Evolutionary conservation across 2,113 vertebrate species (phyloP).

Genomic region (Eudorcas thomsonii): DNA sequence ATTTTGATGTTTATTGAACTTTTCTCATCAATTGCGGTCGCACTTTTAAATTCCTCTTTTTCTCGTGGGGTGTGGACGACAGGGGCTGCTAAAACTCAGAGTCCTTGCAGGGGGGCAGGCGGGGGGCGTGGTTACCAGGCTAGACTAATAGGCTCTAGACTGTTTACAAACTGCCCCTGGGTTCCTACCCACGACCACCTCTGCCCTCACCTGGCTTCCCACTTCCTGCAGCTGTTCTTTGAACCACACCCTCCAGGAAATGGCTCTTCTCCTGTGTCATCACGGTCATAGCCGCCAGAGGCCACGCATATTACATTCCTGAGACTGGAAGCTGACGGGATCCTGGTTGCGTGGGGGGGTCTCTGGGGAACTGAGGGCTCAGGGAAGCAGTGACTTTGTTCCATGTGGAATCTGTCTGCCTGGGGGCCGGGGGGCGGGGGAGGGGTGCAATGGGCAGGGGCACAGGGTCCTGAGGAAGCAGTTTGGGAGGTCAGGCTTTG

Average conservation of each 20-base stretch:
- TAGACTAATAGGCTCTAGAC: neutral
- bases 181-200: rapidly evolving
- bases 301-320: neutral
- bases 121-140: too few species aligned
- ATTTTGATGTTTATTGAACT: neutral
- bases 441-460: neutral
- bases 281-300: neutral
- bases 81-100: neutral
- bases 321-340: neutral
- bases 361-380: rapidly evolving
- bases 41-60: neutral
- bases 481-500: neutral
- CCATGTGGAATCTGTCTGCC: rapidly evolving
- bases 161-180: neutral
- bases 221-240: rapidly evolving
- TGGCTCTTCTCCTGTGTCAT: neutral
- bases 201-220: rapidly evolving
- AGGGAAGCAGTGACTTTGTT: too few species aligned
- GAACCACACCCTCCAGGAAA: rapidly evolving
- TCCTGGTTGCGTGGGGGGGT: rapidly evolving
- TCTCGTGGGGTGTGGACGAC: neutral
- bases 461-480: neutral
- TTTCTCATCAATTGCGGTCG: neutral
- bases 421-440: too few species aligned
- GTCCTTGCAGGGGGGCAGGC: neutral